Evolutionary conservation across 2,797 vertebrate genomes (phyloP).

Genomic region (Leucoraja ocellata): DNA sequence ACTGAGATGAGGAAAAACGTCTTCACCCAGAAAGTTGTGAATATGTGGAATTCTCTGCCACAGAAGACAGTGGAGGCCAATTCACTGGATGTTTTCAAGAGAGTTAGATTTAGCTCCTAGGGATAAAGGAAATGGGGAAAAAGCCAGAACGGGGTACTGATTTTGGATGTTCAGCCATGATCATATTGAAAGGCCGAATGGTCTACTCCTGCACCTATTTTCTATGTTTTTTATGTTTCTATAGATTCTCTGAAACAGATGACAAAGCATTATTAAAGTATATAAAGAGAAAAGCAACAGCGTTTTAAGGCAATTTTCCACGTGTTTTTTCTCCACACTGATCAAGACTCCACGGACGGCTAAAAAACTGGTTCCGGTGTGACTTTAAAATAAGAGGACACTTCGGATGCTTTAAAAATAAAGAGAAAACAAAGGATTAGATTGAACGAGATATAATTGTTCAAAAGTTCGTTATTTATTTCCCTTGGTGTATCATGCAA

Average conservation of each 20-base stretch:
- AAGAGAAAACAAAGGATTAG: slow-evolving; percentile 7
- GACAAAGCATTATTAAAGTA: background rate
- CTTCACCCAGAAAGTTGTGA: no score
- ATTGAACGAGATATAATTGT: background rate
- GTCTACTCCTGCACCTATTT: no score
- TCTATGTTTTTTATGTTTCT: no score
- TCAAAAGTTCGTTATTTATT: background rate
- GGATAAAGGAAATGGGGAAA: no score
- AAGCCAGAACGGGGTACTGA: no score
- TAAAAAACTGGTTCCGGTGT: slow-evolving; percentile 1
- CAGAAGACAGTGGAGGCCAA: no score
- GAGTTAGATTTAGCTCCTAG: no score
- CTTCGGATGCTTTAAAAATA: slow-evolving; percentile 66
- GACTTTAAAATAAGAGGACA: slow-evolving; percentile 60
- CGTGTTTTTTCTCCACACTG: background rate
- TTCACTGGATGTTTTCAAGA: no score
- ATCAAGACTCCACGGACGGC: background rate
- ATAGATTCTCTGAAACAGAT: background rate
- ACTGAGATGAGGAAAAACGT: no score
- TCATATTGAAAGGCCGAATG: no score
- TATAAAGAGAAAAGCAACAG: background rate
- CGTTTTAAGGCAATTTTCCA: background rate
- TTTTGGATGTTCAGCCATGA: no score
- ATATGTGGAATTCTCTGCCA: no score
- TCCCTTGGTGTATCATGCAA: background rate